Conservation (phyloP, 2,797 vertebrate genomes). For the Rhabdophis nuchalis region DNA sequence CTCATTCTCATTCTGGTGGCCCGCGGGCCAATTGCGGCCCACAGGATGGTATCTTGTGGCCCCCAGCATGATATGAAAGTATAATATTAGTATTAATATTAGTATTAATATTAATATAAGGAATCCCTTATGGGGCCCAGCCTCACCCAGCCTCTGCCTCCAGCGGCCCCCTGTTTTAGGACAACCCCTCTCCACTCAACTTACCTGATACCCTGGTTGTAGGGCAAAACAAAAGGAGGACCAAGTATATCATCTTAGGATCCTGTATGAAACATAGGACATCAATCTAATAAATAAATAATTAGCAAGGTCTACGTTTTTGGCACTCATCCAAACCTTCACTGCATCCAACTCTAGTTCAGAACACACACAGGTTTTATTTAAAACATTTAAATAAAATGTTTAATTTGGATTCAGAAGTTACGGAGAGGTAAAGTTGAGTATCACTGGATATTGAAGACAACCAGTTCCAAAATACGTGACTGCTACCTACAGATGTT, state of each 20-base stretch:
- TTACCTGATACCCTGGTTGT: neutral
- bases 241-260: neutral
- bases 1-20: no score
- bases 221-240: neutral
- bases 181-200: neutral
- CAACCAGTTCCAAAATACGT: neutral
- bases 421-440: neutral
- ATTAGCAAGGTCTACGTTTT: neutral
- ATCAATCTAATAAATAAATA: neutral
- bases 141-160: no score
- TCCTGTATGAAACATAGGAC: neutral
- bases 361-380: neutral
- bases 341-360: neutral
- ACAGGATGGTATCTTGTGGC: no score
- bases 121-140: no score
- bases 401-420: neutral
- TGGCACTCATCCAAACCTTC: neutral
- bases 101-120: no score
- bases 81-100: no score
- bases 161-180: no score
- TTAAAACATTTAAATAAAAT: neutral
- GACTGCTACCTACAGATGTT: neutral
- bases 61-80: no score
- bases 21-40: no score
- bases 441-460: neutral